Percentiles rank a stretch among this genome's conserved stretches.
phyloP scores from a whole-genome alignment of 2,113 vertebrate species.

The Platichthys flesus region DNA sequence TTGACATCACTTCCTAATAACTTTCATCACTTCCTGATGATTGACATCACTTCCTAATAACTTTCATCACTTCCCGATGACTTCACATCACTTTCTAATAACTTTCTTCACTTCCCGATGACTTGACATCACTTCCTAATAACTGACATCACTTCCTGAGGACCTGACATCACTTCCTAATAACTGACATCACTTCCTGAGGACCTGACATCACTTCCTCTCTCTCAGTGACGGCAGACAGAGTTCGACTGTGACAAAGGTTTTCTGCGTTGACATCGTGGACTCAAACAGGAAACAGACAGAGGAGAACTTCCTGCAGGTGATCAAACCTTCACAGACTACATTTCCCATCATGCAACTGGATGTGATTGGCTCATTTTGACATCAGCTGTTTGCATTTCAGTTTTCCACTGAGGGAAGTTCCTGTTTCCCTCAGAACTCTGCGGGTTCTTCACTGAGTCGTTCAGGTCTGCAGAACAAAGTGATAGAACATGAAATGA shows the following conservation, averaged over 20 bases:
- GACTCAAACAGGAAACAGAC: constrained; percentile 57
- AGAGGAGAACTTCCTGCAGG: constrained; percentile 67
- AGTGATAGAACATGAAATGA: not conserved
- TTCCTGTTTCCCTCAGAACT: not conserved
- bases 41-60: too few species aligned
- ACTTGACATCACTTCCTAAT: too few species aligned
- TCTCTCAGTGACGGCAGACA: constrained; percentile 87
- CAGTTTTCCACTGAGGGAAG: constrained; percentile 23
- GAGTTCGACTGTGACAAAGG: constrained; percentile 91
- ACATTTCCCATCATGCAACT: not conserved
- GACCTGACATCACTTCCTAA: too few species aligned
- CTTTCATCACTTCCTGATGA: too few species aligned
- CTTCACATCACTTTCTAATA: too few species aligned
- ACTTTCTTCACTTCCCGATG: too few species aligned
- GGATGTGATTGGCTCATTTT: not conserved
- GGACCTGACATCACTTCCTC: not conserved
- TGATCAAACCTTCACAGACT: not conserved
- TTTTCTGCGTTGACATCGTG: constrained; percentile 86
- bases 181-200: not conserved
- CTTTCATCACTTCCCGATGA: too few species aligned
- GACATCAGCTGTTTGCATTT: not conserved
- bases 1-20: too few species aligned
- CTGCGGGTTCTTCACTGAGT: constrained; percentile 3
- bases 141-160: too few species aligned
- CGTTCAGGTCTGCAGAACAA: constrained; percentile 31